These are phyloP conservation scores for Lampris incognitus DNA, from an alignment of 2,113 vertebrate genomes.

Conservation along the genomic window DNA sequence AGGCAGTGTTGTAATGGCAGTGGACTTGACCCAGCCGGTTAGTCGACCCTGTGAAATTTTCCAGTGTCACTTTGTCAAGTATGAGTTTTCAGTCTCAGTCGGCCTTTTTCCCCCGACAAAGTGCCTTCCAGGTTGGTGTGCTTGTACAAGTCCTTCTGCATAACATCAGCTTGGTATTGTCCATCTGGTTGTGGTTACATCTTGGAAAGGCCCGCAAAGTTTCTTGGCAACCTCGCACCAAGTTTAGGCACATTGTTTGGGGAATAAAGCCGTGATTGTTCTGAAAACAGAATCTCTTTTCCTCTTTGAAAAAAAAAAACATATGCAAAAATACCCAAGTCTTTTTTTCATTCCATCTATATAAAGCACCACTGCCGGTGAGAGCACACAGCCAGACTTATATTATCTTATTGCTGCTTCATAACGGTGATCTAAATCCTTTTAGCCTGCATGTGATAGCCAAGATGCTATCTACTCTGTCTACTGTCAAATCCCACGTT, in stretches of 20 bases:
- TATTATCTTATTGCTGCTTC: constrained; percentile 4
- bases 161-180: constrained; percentile 41
- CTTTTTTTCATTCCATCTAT: neutral
- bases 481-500: constrained; percentile 16
- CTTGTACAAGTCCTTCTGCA: constrained; percentile 41
- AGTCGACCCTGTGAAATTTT: too few species aligned
- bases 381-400: constrained; percentile 10
- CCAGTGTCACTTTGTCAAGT: too few species aligned
- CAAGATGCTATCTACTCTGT: too few species aligned
- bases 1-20: too few species aligned
- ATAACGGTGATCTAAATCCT: constrained; percentile 25
- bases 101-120: too few species aligned
- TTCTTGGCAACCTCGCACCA: constrained; percentile 19
- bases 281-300: neutral
- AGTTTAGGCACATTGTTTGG: neutral
- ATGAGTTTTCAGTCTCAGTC: too few species aligned
- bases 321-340: constrained; percentile 28
- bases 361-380: constrained; percentile 1
- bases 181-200: constrained; percentile 72
- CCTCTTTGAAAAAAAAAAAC: constrained; percentile 22
- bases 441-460: neutral
- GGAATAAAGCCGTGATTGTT: constrained; percentile 46
- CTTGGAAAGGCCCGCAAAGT: constrained; percentile 42
- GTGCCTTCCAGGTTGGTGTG: too few species aligned
- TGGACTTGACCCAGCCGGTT: too few species aligned